These are phyloP conservation scores for Dasyornis broadbenti DNA, from an alignment of 2,113 vertebrate species.

Conservation along the genomic window DNA sequence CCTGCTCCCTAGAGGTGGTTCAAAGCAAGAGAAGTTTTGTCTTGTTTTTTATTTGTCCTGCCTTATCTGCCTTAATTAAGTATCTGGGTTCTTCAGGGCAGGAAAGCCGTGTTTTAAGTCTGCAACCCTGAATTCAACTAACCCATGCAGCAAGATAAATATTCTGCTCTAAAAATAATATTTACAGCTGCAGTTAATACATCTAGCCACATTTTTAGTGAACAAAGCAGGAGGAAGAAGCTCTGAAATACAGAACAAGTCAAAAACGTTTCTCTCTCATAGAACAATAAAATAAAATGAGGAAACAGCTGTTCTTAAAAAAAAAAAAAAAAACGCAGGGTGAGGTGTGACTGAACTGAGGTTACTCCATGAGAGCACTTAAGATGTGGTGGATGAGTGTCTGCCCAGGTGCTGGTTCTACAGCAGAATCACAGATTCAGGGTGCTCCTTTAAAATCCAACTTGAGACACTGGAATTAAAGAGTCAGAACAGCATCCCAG, in stretches of 20 bases:
- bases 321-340: fast-evolving
- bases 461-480: neutral
- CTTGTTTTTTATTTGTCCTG: slow-evolving; percentile 47
- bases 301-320: neutral
- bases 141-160: neutral
- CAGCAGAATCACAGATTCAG: neutral
- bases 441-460: neutral
- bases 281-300: neutral
- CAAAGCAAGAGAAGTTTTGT: slow-evolving; percentile 48
- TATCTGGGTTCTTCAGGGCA: slow-evolving; percentile 15
- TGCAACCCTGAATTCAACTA: neutral
- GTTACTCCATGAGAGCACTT: neutral
- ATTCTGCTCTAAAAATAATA: slow-evolving; percentile 12
- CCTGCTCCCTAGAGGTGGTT: slow-evolving; percentile 45
- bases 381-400: neutral
- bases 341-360: neutral
- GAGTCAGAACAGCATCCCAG: neutral
- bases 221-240: neutral
- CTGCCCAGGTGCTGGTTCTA: neutral
- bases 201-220: neutral
- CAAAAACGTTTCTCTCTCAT: neutral
- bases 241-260: neutral
- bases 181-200: neutral
- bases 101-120: slow-evolving; percentile 6
- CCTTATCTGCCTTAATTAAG: slow-evolving; percentile 49